phyloP scores from a whole-genome alignment of 1,140 invertebrate species.

The Zaprionus davidi region DNA sequence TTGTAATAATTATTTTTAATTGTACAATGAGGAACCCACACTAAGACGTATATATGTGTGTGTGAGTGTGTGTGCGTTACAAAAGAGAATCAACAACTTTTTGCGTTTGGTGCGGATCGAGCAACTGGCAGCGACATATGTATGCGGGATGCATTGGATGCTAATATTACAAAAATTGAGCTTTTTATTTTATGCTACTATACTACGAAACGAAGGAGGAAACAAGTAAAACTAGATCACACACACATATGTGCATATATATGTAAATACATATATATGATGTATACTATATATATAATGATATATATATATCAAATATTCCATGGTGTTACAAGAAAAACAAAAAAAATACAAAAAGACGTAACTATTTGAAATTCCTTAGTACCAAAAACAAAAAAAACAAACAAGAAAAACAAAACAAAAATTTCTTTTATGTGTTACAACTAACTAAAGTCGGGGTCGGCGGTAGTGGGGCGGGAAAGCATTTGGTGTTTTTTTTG shows the following conservation, averaged over 20 bases:
- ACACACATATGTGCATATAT: not conserved
- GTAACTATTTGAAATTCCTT: slow-evolving; percentile 71
- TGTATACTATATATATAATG: slow-evolving; percentile 15
- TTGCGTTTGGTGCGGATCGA: slow-evolving; percentile 12
- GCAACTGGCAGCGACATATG: not conserved
- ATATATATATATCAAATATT: slow-evolving; percentile 59
- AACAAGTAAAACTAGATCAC: slow-evolving; percentile 8
- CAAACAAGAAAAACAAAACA: slow-evolving; percentile 11
- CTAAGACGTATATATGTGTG: not conserved
- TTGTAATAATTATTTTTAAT: slow-evolving; percentile 10
- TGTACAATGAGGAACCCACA: not conserved
- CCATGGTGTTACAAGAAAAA: slow-evolving; percentile 68
- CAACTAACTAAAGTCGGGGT: slow-evolving; percentile 24
- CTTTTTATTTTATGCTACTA: slow-evolving; percentile 34
- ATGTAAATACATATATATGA: slow-evolving; percentile 12
- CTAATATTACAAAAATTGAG: slow-evolving; percentile 41
- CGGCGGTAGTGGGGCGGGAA: slow-evolving; percentile 6
- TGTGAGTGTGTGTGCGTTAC: not conserved
- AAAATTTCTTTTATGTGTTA: slow-evolving; percentile 31
- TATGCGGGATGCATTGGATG: slow-evolving; percentile 32
- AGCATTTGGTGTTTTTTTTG: slow-evolving; percentile 21
- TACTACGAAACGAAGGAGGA: slow-evolving; percentile 3
- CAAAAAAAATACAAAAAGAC: slow-evolving; percentile 44
- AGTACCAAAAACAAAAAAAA: slow-evolving; percentile 59
- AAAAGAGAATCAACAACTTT: not conserved